Base-by-base conservation (phyloP, 2,888 invertebrate genomes). In the Campoplex nolae region DNA sequence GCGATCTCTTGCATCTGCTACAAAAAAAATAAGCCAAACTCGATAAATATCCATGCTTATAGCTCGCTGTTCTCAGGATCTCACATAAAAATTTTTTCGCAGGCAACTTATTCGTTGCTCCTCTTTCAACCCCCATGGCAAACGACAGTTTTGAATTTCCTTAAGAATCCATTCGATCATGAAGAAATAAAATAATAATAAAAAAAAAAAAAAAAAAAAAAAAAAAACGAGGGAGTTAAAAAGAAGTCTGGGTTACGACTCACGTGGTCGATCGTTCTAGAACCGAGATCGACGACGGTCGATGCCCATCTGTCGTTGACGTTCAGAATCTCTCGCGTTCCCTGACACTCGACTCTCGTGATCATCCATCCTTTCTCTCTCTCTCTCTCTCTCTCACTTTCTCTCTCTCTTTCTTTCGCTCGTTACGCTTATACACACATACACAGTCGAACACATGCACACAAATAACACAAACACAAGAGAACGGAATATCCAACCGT, bases 221-320 rank as follows among this genome's bases (percentile, higher is more conserved):
- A 65, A 67, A 77, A 76, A 38, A 56, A 73, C 2, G 32, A 48
- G 16, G 38, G 13, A 18, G 73, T 56, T 73, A 73, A 32, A 83
- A 42, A 83, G 16, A 11, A 56, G 58, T 18, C 48, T n/a, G 58
- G 6, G 16, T 23, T 16, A 48, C 67, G 81, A 79, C 38, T 65
- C 58, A 28, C 79, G 75, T 38, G 48, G 62, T 32, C 35, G 79
- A 71, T 86, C 83, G 74, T 48, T 51, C 18, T 23, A 71, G 71
- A 56, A 86, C 84, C 87, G 84, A 79, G 83, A 80, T 79, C 79
- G 65, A 79, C 76, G 85, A 81, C 88, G 89, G 90, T 88, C 90
- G 89, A 83, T 92, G 89, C 90, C 91, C 91, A 90, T 92, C 92
- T 92, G 92, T 91, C 91, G 84, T 76, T 77, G 83, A 54, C 73